phyloP scores from a whole-genome alignment of 1,140 invertebrate genomes.

The Aphelinus certus region DNA sequence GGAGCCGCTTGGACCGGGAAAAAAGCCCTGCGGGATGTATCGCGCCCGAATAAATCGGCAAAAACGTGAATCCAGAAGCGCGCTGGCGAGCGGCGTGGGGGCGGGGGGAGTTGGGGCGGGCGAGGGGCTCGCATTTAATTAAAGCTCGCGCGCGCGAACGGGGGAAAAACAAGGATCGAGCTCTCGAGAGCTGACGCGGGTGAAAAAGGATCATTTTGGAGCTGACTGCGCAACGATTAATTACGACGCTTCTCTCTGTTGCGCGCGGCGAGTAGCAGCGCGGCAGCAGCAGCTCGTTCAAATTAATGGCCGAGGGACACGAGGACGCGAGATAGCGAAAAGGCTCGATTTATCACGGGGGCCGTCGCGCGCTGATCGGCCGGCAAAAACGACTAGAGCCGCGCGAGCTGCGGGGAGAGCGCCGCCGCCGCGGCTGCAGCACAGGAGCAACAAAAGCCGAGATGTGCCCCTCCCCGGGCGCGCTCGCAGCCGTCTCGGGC shows the following conservation, averaged over 20 bases:
- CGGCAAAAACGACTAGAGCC: too few relatives aligned
- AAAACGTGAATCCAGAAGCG: background rate
- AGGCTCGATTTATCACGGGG: slow-evolving; percentile 37
- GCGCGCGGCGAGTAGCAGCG: slow-evolving; percentile 11
- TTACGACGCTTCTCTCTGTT: slow-evolving; percentile 3
- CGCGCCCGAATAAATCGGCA: slow-evolving; percentile 26
- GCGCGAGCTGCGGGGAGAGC: background rate
- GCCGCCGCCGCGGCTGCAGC: background rate
- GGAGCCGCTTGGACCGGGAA: too few relatives aligned
- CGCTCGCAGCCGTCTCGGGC: background rate
- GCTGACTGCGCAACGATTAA: slow-evolving; percentile 31
- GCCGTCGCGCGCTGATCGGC: background rate
- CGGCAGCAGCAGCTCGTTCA: slow-evolving; percentile 27
- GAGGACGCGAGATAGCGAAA: slow-evolving; percentile 24
- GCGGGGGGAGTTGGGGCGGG: too few relatives aligned
- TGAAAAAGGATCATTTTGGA: slow-evolving; percentile 34
- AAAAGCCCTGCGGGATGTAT: too few relatives aligned
- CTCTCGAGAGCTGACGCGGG: background rate
- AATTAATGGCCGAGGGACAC: slow-evolving; percentile 37
- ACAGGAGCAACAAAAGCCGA: background rate
- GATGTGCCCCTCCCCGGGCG: background rate
- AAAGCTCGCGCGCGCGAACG: slow-evolving; percentile 19
- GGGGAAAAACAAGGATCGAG: background rate
- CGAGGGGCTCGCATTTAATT: slow-evolving; percentile 24
- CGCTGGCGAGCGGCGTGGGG: background rate